Conservation (phyloP, 2,888 invertebrate genomes). For the Xanthia icteritia region DNA sequence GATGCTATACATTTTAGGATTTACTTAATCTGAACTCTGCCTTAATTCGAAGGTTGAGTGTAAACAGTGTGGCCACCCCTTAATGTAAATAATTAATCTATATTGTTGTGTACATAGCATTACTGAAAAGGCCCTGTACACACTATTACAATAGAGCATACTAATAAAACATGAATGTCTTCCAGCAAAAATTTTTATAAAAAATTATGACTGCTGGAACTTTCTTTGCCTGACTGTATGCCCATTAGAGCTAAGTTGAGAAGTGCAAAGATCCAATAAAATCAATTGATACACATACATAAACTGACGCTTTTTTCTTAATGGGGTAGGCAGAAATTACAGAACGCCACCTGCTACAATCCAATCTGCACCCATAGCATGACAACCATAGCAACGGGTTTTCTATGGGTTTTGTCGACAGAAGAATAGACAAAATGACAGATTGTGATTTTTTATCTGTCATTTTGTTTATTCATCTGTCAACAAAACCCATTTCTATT, state of each 20-base stretch:
- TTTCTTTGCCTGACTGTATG: background rate
- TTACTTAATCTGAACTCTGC: background rate
- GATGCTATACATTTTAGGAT: too few species aligned
- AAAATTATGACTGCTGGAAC: background rate
- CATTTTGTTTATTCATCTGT: too few species aligned
- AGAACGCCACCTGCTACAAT: background rate
- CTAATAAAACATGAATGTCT: slow-evolving; percentile 7
- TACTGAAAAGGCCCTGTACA: slow-evolving; percentile 30
- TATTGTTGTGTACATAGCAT: slow-evolving; percentile 8
- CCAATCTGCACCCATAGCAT: too few species aligned
- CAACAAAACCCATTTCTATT: too few species aligned
- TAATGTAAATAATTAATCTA: slow-evolving; percentile 13
- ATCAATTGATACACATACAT: background rate
- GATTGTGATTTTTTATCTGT: too few species aligned
- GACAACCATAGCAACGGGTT: too few species aligned
- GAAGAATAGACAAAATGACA: too few species aligned
- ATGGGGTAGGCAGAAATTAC: background rate
- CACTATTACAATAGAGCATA: slow-evolving; percentile 22
- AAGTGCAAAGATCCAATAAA: background rate
- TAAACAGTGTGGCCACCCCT: slow-evolving; percentile 2
- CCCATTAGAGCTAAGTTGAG: background rate
- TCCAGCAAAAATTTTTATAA: background rate
- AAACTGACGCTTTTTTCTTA: too few species aligned
- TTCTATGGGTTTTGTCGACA: too few species aligned
- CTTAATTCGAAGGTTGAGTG: slow-evolving; percentile 2